Evolutionary conservation across 2,888 invertebrate species (phyloP).

Genomic region (Drosophila neonasuta): DNA sequence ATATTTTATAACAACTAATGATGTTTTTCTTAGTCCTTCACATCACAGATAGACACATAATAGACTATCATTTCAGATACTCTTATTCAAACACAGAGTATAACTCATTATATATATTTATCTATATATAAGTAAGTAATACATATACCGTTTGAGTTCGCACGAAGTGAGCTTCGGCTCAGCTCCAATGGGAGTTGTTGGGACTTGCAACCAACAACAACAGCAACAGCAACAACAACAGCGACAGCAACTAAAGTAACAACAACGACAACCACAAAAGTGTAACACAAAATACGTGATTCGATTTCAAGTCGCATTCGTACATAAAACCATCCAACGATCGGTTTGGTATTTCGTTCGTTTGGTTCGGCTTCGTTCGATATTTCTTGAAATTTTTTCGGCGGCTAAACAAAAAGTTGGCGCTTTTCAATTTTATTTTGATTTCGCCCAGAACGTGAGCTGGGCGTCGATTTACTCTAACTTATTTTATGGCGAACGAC

Average conservation of each 20-base stretch:
- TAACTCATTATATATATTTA: constrained; percentile 13
- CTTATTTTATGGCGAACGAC: constrained; percentile 62
- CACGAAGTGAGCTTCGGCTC: constrained; percentile 61
- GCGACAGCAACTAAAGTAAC: constrained; percentile 19
- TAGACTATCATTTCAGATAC: background rate
- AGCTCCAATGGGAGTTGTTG: constrained; percentile 31
- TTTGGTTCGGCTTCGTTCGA: constrained; percentile 1
- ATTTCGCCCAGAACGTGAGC: constrained; percentile 71
- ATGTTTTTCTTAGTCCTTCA: too few relatives aligned
- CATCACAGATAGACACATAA: too few relatives aligned
- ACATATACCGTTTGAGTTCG: constrained; percentile 37
- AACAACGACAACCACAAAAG: constrained; percentile 60
- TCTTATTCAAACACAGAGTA: constrained; percentile 4
- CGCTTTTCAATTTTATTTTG: constrained; percentile 66
- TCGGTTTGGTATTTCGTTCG: constrained; percentile 13
- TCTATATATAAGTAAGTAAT: constrained; percentile 8
- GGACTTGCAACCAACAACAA: constrained; percentile 7
- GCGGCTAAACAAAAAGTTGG: constrained; percentile 37
- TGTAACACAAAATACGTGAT: constrained; percentile 78
- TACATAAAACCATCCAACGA: constrained; percentile 39
- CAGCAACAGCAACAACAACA: constrained; percentile 16
- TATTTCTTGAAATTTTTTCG: constrained; percentile 16
- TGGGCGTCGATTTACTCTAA: constrained; percentile 71
- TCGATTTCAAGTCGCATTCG: constrained; percentile 61
- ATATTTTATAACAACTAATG: too few relatives aligned